Evolutionary conservation across 2,113 vertebrate genomes (phyloP), one percentile per base, ranked within the genome.

Genomic region (Poeciliopsis occidentalis): DNA sequence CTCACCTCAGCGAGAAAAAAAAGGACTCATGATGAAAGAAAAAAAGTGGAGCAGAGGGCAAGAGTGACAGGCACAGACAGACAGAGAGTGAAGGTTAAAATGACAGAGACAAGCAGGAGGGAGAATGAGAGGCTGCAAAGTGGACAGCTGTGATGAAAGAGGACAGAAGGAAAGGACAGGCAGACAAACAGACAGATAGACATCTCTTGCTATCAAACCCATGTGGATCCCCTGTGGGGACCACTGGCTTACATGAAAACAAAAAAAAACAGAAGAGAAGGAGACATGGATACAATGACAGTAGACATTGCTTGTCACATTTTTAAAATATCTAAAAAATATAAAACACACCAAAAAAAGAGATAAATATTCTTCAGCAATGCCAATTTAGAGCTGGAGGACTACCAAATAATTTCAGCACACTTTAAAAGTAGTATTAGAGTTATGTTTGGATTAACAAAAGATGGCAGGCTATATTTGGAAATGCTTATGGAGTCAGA

Each of bases 21-120:
- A 84, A 80, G 81, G 71, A 61, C 51, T 30, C 63, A 78, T 64
- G 88, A 87, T 91, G 90, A 92, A 90, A 92, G 84, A 60, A 2
- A 78, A 67, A 76, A 78, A 76, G 78, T 72, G 78, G 66, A 65
- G 76, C 47, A 54, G 47, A 54, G 69, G 54, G 44, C 74, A 51
- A 78, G 82, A 84, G 41, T 73, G 84, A 84, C 80, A 87, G 76
- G 82, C 78, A 76, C 76, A 71, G 87, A 82, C 80, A 84, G 88
- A 88, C 66, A 64, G 63, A 66, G 87, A 85, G 85, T 82, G 76
- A 81, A 83, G 85, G 83, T 89, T 90, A 85, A 85, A 89, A 82
- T 76, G 88, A 90, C 88, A 81, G 82, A 80, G 83, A 87, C 80
- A 80, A 77, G 82, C 2, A 74, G 73, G 76, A 22, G 69, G 86